Base-by-base conservation (phyloP, 1,140 invertebrate genomes). In the Magallana angulata region DNA sequence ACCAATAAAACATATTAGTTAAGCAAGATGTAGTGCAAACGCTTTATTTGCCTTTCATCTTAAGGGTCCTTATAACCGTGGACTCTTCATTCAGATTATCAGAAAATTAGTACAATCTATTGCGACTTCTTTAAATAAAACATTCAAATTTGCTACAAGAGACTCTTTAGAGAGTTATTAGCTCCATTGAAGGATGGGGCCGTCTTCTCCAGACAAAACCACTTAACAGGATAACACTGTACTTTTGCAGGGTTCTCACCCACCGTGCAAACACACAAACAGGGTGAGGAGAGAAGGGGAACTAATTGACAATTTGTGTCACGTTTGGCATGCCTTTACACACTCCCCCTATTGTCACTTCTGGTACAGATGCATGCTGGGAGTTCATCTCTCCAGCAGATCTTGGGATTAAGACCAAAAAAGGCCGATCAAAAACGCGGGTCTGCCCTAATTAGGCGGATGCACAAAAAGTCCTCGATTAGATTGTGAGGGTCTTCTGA, bases 261-360 rank as follows among this genome's bases (percentile, higher is more conserved):
- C 0, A 12, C 36, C 24, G 36, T 36, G 36, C 68, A 76, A 76
- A 76, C 68, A 76, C 24, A 76, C 68, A 14, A 76, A 76, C 68
- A 76, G 36, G 7, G 68, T 36, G 68, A 30, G 68, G 9, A 30
- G 68, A 24, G 68, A 76, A 48, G 24, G 3, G 24, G 18, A 30
- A 76, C 68, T 76, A 76, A 76, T 76, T 76, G 68, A 30, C 68
- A 36, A 76, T 76, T 76, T 76, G 68, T 76, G 68, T 76, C 68
- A 76, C 68, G 30, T 76, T 36, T 76, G 68, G 68, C 24, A 76
- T 76, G 12, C 68, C 68, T 76, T 30, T 30, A 76, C 68, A 76
- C 36, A 48, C 36, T 48, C 68, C 68, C 36, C 24, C 24, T 24
- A 11, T 30, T 76, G 68, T 76, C 68, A 76, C 68, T 30, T 30